Evolutionary conservation across 2,113 vertebrate species (phyloP).

Genomic region (Crotophaga sulcirostris): DNA sequence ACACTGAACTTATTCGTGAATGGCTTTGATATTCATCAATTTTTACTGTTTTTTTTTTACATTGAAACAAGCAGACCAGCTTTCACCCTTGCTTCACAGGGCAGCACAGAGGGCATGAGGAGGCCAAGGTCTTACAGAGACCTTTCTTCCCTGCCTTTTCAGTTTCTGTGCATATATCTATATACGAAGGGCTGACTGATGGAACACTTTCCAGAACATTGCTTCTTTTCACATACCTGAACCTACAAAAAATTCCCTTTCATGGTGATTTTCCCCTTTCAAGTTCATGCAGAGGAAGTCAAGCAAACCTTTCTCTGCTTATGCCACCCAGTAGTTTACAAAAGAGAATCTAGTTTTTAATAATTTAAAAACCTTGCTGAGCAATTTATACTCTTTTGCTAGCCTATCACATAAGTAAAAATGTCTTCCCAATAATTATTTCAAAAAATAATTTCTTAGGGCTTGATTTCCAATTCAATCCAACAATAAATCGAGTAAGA

Average conservation of each 20-base stretch:
- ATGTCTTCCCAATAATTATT: conserved; percentile 31
- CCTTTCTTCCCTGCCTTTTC: not conserved
- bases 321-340: not conserved
- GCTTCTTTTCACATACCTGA: not conserved
- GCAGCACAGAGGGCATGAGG: not conserved
- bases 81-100: not conserved
- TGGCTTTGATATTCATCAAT: too few relatives aligned
- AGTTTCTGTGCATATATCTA: rapidly evolving
- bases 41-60: too few relatives aligned
- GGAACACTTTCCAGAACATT: not conserved
- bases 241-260: not conserved
- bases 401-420: not conserved
- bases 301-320: not conserved
- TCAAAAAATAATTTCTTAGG: conserved; percentile 29
- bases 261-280: not conserved
- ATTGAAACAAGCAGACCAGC: not conserved
- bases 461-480: conserved; percentile 54
- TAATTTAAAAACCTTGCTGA: not conserved
- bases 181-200: not conserved
- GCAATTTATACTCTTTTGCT: not conserved
- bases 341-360: not conserved
- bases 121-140: not conserved
- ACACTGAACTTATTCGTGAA: not conserved
- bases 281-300: not conserved
- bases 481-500: conserved; percentile 42